Evolutionary conservation across 1,140 invertebrate genomes (phyloP).

Genomic region (Heliconius hewitsoni): DNA sequence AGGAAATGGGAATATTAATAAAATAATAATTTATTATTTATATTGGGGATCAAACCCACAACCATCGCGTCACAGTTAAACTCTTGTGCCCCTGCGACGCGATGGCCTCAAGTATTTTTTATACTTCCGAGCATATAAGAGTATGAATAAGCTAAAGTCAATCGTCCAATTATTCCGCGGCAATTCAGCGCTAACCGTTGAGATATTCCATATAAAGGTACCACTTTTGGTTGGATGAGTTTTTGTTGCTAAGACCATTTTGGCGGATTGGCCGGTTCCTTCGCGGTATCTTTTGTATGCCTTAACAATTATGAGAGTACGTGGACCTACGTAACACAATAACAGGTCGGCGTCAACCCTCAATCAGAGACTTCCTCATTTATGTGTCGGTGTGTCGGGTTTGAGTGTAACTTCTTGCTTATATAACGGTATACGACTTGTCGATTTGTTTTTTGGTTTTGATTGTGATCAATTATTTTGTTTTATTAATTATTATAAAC

Average conservation of each 20-base stretch:
- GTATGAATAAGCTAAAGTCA: conserved; percentile 6
- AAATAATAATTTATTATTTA: no score
- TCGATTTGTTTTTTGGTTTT: neutral
- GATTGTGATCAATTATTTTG: neutral
- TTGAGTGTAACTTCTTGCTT: no score
- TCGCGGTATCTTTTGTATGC: conserved; percentile 47
- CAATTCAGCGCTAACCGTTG: neutral
- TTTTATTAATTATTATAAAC: neutral
- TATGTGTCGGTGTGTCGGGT: no score
- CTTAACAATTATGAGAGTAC: conserved; percentile 57
- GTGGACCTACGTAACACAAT: conserved; percentile 43
- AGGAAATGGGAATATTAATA: no score
- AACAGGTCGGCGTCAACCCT: conserved; percentile 38
- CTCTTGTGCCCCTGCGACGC: no score
- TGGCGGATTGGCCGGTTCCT: conserved; percentile 51
- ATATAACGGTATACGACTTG: no score
- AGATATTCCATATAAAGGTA: conserved; percentile 33
- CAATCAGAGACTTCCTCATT: neutral
- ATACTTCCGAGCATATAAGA: neutral
- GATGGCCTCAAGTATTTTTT: no score
- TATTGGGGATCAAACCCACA: no score
- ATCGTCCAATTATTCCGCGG: conserved; percentile 28
- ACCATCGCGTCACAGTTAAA: no score
- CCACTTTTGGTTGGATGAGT: conserved; percentile 52
- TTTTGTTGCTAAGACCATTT: conserved; percentile 60